Percentiles rank a stretch among this genome's conserved stretches.
These are phyloP conservation scores for Chrysolophus pictus DNA, from an alignment of 2,797 vertebrate genomes.

Conservation along the genomic window DNA sequence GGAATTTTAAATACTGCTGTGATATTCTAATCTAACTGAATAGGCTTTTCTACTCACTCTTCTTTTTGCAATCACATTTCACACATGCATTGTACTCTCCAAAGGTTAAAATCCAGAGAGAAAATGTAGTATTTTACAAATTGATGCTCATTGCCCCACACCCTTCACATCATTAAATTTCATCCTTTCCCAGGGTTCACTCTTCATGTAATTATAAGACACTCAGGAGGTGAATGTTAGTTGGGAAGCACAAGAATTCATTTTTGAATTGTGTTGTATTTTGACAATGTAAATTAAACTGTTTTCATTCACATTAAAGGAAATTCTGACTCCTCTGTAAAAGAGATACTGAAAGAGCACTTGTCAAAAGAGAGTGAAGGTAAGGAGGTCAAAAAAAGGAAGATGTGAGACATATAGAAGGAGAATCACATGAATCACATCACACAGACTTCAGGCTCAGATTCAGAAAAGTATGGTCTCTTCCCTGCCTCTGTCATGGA, in stretches of 20 bases:
- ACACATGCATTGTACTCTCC: slow-evolving; percentile 20
- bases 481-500: background rate
- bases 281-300: slow-evolving; percentile 57
- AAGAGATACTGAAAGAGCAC: slow-evolving; percentile 8
- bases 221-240: slow-evolving; percentile 59
- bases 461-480: background rate
- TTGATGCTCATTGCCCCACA: slow-evolving; percentile 18
- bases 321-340: slow-evolving; percentile 19
- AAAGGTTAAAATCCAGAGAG: slow-evolving; percentile 55
- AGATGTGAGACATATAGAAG: background rate
- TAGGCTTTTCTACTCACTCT: slow-evolving; percentile 18
- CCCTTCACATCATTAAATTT: slow-evolving; percentile 24
- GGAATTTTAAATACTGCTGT: slow-evolving; percentile 65
- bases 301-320: slow-evolving; percentile 37
- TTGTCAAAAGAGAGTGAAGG: background rate
- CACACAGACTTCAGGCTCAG: background rate
- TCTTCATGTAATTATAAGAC: slow-evolving; percentile 41
- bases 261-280: slow-evolving; percentile 50
- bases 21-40: slow-evolving; percentile 39
- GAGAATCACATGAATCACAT: background rate
- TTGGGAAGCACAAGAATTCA: slow-evolving; percentile 29
- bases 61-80: slow-evolving; percentile 50
- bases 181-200: slow-evolving; percentile 41
- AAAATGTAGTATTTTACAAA: slow-evolving; percentile 62
- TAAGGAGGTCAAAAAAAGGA: background rate